Evolutionary conservation across 2,113 vertebrate genomes (phyloP), one percentile per base, ranked within the genome.

Genomic region (Caloenas nicobarica): DNA sequence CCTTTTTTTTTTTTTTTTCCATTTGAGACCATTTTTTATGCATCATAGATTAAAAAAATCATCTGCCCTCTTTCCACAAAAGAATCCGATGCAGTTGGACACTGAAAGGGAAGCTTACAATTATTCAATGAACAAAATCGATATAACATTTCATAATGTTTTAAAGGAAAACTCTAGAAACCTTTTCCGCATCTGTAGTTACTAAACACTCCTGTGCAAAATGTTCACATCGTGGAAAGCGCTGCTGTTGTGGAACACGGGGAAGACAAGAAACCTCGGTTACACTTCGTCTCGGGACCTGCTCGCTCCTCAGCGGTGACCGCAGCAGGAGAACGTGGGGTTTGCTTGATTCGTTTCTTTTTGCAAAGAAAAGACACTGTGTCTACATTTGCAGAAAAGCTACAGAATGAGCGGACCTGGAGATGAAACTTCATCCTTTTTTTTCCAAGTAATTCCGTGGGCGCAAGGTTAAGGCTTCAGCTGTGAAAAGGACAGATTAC

Each of bases 101-200:
- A 22, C 48, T 4, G n/a, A 61, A 51, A 65, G 73, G 29, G n/a
- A 25, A 48, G 18, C 53, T 42, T n/a, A 38, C 7, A 11, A 18
- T 53, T 22, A 1, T 9, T 4, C 10, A 9, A 4, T 0, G 10
- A 56, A 48, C 6, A 28, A 58, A 64, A 14, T 3, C 13, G 9
- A 24, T 24, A 36, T 65, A 78, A 28, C 0, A 0, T 21, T 42
- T 42, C 18, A n/a, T n/a, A 4, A 38, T 38, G 38, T 38, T 38
- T 38, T 38, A 38, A 38, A 38, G 38, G 38, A 38, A 38, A 54
- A 11, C 12, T 34, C 42, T 1, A 10, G 56, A 5, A 70, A 66
- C 14, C 1, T 38, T 84, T 54, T 16, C 10, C 40, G 58, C 10
- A 16, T 36, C 53, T 29, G 42, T 26, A 68, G 36, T 69, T 64